phyloP scores from a whole-genome alignment of 1,140 invertebrate species.

The Lucilia cuprina region DNA sequence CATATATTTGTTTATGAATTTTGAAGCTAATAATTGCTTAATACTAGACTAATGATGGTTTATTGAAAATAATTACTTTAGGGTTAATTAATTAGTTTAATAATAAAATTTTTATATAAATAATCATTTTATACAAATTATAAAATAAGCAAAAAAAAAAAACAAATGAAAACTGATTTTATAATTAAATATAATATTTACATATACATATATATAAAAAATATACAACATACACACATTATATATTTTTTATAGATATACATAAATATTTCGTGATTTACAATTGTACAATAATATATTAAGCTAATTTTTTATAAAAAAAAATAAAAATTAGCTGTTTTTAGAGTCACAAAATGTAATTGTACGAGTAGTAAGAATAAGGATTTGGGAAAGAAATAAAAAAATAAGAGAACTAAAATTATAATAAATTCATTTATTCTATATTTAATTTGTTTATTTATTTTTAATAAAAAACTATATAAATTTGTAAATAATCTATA shows the following conservation, averaged over 20 bases:
- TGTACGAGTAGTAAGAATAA: background rate
- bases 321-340: background rate
- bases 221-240: constrained; percentile 1
- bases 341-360: background rate
- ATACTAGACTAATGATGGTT: constrained; percentile 20
- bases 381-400: background rate
- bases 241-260: constrained; percentile 14
- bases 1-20: constrained; percentile 20
- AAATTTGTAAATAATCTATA: constrained; percentile 23
- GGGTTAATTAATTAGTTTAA: background rate
- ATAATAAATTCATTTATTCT: constrained; percentile 22
- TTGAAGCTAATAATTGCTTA: constrained; percentile 32
- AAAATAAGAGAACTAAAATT: constrained; percentile 2
- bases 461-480: constrained; percentile 22
- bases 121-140: background rate
- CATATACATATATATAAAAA: background rate
- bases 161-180: background rate
- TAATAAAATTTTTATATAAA: background rate
- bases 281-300: constrained; percentile 21
- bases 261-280: background rate
- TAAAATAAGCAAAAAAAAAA: background rate
- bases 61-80: constrained; percentile 19
- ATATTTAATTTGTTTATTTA: constrained; percentile 22
- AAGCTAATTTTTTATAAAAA: constrained; percentile 11
- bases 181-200: background rate